A percentile compares a stretch with the other conserved stretches of the same genome.
Conservation (phyloP, 2,888 invertebrate species). For the Caenorhabditis sp. region DNA sequence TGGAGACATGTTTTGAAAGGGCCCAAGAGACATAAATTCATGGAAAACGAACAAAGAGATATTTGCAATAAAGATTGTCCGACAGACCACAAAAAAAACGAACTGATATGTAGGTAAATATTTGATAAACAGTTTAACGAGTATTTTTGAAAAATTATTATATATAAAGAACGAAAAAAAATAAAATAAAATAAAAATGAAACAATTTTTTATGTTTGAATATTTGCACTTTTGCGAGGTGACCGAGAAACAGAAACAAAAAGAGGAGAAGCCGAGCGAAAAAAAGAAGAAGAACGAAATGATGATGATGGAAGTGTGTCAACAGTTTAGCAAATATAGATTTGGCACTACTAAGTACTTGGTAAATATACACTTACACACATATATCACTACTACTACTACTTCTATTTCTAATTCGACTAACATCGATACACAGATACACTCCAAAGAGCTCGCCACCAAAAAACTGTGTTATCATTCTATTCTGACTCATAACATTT, state of each 20-base stretch:
- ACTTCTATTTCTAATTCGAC: not conserved
- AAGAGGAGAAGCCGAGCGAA: slow-evolving; percentile 2
- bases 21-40: not conserved
- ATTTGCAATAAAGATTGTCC: not conserved
- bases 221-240: slow-evolving; percentile 1
- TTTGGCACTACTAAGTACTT: slow-evolving; percentile 46
- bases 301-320: slow-evolving; percentile 37
- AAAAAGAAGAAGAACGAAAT: not conserved
- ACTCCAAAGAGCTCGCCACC: too few species aligned
- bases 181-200: not conserved
- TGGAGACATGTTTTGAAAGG: not conserved
- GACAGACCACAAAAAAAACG: not conserved
- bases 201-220: not conserved
- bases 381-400: not conserved
- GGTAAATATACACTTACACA: slow-evolving; percentile 34
- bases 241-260: not conserved
- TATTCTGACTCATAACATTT: too few species aligned
- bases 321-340: slow-evolving; percentile 46
- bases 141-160: too few species aligned
- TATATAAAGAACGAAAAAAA: not conserved
- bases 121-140: slow-evolving; percentile 1
- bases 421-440: not conserved
- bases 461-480: too few species aligned
- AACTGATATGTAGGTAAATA: not conserved
- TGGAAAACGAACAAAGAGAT: not conserved